Conservation (phyloP, 2,888 invertebrate genomes). For the Chloroclysta siterata region DNA sequence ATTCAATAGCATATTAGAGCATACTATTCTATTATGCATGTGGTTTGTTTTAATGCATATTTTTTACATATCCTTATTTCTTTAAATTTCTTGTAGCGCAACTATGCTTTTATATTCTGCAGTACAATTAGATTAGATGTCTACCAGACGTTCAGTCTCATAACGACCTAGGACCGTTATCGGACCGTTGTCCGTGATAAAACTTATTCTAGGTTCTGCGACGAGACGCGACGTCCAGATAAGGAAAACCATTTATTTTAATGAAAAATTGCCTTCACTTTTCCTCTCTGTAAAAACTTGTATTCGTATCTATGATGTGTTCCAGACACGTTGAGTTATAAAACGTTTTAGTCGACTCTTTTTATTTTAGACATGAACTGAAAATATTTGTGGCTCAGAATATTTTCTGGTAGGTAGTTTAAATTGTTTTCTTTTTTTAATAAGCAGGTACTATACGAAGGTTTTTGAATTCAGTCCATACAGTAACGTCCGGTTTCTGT, state of each 20-base stretch:
- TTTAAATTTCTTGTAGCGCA: no score
- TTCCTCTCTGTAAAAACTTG: slow-evolving; percentile 47
- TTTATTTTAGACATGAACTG: not conserved
- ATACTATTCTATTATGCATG: no score
- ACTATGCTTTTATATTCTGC: not conserved
- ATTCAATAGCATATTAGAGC: no score
- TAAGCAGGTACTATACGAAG: no score
- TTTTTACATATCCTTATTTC: no score
- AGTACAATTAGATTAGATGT: not conserved
- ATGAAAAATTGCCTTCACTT: slow-evolving; percentile 61
- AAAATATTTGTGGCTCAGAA: not conserved
- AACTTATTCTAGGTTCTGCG: slow-evolving; percentile 38
- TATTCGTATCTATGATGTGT: slow-evolving; percentile 48
- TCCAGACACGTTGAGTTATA: slow-evolving; percentile 47
- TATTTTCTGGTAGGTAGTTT: not conserved
- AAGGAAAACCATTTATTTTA: slow-evolving; percentile 63
- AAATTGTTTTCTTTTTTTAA: no score
- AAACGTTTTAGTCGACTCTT: slow-evolving; percentile 37
- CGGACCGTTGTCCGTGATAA: slow-evolving; percentile 22
- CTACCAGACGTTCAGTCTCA: slow-evolving; percentile 6
- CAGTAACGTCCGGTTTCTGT: no score
- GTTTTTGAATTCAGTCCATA: no score
- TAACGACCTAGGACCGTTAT: slow-evolving; percentile 34
- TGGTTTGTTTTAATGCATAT: no score
- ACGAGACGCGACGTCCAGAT: slow-evolving; percentile 53